Evolutionary conservation across 2,113 vertebrate species (phyloP), one percentile per base, ranked within the genome.

Genomic region (Indicator indicator): DNA sequence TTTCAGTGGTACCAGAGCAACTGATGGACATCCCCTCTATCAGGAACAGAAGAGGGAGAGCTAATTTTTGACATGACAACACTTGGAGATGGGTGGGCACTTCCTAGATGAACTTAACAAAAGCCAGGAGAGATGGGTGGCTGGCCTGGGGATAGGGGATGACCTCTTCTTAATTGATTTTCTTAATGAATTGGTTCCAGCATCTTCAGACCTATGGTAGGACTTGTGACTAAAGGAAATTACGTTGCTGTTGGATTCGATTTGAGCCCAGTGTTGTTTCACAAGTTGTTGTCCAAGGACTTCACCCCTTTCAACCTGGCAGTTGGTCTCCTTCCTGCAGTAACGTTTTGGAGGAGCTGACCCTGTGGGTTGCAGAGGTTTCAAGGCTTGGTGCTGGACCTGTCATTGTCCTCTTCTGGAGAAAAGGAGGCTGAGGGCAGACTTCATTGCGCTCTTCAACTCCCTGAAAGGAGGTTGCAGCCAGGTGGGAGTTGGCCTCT

Each of bases 341-440:
- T 3, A 15, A 24, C 2, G 1, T 69, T 55, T 32, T 7, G 44
- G 60, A 56, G 38, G 82, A 38, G 50, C 6, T 1, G 0, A 2
- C 24, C 5, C 40, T 5, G 14, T 0, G 0, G 26, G 11, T 18
- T 3, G 1, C 4, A 4, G 8, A 7, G 48, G 3, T 79, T 48
- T 71, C 21, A 28, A 50, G 54, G 16, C 23, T 90, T 1, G 2
- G 6, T 19, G 64, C 1, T 2, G n/a, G 69, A 65, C 64, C 19
- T 32, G 52, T 32, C 3, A 0, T 28, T 14, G 12, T 13, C 44
- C 60, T 33, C 8, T 42, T 42, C 42, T 44, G 42, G 42, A 44
- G 42, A 44, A 44, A 44, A 44, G 16, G 42, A 44, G 42, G 42
- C 42, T 44, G 42, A 16, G 42, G 42, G 42, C 42, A 44, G 42